Percentiles rank a stretch among this genome's conserved stretches.
Conservation (phyloP, 2,797 vertebrate species). For the Rhodeus uyekii region DNA sequence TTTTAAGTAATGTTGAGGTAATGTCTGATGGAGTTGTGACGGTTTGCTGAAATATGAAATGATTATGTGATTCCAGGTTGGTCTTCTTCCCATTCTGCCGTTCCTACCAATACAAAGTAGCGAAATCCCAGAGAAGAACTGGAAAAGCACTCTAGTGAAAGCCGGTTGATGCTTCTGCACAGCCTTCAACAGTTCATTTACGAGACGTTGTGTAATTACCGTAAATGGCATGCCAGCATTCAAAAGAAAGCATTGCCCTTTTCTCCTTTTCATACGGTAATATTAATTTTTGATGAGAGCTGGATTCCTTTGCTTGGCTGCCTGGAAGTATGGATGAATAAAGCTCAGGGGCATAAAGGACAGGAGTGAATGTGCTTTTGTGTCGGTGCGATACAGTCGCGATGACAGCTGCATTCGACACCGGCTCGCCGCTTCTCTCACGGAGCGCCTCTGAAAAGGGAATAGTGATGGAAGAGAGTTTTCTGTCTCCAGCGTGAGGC, state of each 20-base stretch:
- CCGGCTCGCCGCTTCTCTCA: constrained; percentile 24
- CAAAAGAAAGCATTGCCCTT: not conserved
- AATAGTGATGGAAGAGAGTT: constrained; percentile 35
- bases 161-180: not conserved
- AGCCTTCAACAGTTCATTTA: not conserved
- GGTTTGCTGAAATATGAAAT: not conserved
- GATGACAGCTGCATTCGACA: constrained; percentile 21
- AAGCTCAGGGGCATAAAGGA: constrained; percentile 32
- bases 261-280: constrained; percentile 16
- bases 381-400: constrained; percentile 32
- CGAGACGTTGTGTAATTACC: not conserved
- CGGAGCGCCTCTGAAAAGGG: constrained; percentile 43
- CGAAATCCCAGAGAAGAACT: not conserved
- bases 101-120: not conserved
- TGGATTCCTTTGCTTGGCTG: constrained; percentile 1
- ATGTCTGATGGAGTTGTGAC: no score
- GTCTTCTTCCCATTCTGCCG: not conserved
- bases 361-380: constrained; percentile 49
- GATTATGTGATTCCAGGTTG: not conserved
- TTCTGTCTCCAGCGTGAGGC: constrained; percentile 38
- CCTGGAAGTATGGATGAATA: constrained; percentile 29
- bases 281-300: constrained; percentile 44
- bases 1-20: no score
- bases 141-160: constrained; percentile 1
- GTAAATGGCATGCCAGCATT: constrained; percentile 10